A percentile compares a stretch with the other conserved stretches of the same genome.
phyloP scores from a whole-genome alignment of 2,888 invertebrate genomes.

The Criorhina ranunculi region DNA sequence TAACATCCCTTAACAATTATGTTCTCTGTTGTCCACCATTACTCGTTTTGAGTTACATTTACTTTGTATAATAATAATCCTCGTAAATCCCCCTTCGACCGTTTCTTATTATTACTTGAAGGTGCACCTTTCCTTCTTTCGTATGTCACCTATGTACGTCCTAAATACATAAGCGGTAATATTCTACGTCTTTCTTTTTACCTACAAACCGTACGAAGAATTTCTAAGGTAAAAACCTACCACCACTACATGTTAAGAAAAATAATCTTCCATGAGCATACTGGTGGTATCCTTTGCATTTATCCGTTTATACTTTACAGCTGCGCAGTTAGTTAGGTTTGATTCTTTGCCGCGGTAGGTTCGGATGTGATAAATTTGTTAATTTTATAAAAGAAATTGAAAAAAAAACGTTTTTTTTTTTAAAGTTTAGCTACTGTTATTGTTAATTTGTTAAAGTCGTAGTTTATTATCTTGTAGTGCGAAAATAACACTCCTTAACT shows the following conservation, averaged over 20 bases:
- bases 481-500: conserved; percentile 2
- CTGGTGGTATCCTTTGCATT: background rate
- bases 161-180: too few relatives aligned
- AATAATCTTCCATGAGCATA: conserved; percentile 25
- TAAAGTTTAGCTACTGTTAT: conserved; percentile 10
- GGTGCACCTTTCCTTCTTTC: conserved; percentile 58
- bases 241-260: conserved; percentile 38
- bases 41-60: conserved; percentile 54
- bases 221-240: conserved; percentile 36
- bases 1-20: conserved; percentile 47
- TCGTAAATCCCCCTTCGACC: conserved; percentile 63
- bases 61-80: conserved; percentile 50
- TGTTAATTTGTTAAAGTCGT: conserved; percentile 8
- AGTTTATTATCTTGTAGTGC: conserved; percentile 1
- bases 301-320: conserved; percentile 28
- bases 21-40: conserved; percentile 46
- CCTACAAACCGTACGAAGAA: background rate
- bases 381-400: conserved; percentile 26
- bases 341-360: conserved; percentile 69
- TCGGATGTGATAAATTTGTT: conserved; percentile 54
- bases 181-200: conserved; percentile 33
- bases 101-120: conserved; percentile 50
- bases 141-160: conserved; percentile 31
- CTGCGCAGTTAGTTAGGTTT: conserved; percentile 67
- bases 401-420: conserved; percentile 21